phyloP scores from a whole-genome alignment of 2,888 invertebrate genomes.

The Dendrolimus houi region DNA sequence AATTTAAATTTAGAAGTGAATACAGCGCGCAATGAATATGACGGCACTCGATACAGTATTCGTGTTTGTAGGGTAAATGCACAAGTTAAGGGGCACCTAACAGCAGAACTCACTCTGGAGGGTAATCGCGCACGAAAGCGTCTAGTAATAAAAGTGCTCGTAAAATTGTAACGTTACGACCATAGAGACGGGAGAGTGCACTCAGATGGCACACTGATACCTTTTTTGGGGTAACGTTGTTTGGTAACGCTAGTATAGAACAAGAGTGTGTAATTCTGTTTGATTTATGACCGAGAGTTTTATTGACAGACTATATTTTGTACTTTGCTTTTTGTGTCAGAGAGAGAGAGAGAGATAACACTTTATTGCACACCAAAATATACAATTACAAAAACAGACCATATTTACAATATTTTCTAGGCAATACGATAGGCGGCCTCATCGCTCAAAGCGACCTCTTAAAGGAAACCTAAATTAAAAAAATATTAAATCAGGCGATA shows the following conservation, averaged over 20 bases:
- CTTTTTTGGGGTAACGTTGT: conserved; percentile 53
- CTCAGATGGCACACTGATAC: conserved; percentile 66
- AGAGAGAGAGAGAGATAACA: too few species aligned
- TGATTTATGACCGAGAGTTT: conserved; percentile 50
- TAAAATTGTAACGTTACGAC: conserved; percentile 74
- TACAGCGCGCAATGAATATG: conserved; percentile 35
- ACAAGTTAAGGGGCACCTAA: conserved; percentile 53
- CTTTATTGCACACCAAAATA: too few species aligned
- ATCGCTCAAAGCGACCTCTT: too few species aligned
- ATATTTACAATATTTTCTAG: too few species aligned
- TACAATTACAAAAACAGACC: too few species aligned
- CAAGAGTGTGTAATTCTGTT: conserved; percentile 19
- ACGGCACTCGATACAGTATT: conserved; percentile 21
- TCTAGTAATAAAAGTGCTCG: conserved; percentile 73
- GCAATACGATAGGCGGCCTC: too few species aligned
- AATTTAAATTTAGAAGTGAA: conserved; percentile 1
- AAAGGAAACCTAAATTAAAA: too few species aligned
- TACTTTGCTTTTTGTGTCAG: conserved; percentile 4
- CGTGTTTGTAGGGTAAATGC: conserved; percentile 31
- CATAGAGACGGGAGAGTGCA: conserved; percentile 64
- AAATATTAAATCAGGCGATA: too few species aligned
- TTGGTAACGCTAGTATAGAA: conserved; percentile 24
- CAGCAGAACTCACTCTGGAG: conserved; percentile 75
- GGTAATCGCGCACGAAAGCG: conserved; percentile 76
- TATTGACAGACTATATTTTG: conserved; percentile 32